These are phyloP conservation scores for Trissolcus japonicus DNA, from an alignment of 2,888 invertebrate genomes.

Conservation along the genomic window DNA sequence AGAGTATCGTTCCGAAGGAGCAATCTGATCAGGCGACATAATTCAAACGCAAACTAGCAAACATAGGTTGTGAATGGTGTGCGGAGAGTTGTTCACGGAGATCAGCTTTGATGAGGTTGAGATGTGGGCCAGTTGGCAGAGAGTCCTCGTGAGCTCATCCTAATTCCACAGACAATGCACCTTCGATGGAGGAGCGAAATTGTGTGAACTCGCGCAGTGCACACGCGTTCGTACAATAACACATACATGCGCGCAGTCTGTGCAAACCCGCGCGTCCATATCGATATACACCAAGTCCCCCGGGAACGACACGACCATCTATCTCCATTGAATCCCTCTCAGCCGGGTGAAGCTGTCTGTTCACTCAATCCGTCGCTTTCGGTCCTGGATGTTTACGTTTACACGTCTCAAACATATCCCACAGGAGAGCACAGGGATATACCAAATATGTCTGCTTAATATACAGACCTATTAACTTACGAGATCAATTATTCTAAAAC, in stretches of 20 bases:
- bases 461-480: too few species aligned
- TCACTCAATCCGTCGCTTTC: conserved; percentile 62
- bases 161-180: conserved; percentile 70
- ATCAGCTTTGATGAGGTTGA: too few species aligned
- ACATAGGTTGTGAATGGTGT: not conserved
- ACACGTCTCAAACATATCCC: conserved; percentile 18
- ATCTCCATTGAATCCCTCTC: conserved; percentile 76
- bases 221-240: conserved; percentile 38
- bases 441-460: too few species aligned
- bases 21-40: conserved; percentile 22
- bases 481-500: too few species aligned
- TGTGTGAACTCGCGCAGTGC: conserved; percentile 22
- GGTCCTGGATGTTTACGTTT: conserved; percentile 49
- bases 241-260: conserved; percentile 21
- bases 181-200: conserved; percentile 28
- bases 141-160: conserved; percentile 73
- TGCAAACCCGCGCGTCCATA: conserved; percentile 35
- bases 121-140: too few species aligned
- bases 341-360: conserved; percentile 69
- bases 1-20: conserved; percentile 1
- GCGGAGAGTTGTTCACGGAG: too few species aligned
- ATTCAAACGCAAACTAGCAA: conserved; percentile 42
- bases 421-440: too few species aligned
- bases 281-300: conserved; percentile 70
- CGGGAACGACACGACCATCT: conserved; percentile 70